Base-by-base conservation (phyloP, 2,797 vertebrate species). In the Ctenopoma multispine region DNA sequence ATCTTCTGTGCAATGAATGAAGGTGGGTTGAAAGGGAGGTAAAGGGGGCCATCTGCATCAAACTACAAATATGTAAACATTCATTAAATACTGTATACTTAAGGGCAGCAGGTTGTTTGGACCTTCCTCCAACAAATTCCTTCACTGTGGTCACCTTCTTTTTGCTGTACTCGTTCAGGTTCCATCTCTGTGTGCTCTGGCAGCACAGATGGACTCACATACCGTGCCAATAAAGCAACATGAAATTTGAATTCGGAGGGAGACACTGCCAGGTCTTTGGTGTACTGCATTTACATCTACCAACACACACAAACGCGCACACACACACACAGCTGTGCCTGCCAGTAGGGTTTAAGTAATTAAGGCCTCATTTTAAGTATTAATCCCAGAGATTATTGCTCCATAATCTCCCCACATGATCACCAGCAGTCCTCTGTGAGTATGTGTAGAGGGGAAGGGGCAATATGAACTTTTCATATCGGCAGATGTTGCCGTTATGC, bases 331-430 rank as follows among this genome's bases (percentile, higher is more conserved):
- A 80, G 68, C 60, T 65, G 73, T 7, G 65, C 40, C 67, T 72
- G 80, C 66, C 77, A 67, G 74, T 57, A 54, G 68, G 72, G 40
- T 71, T 83, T 82, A 79, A 77, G 73, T 82, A 71, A 90, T 81
- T 84, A 83, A 73, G n/a, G n/a, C 29, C 70, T 88, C 73, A 88
- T 79, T 87, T 87, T 51, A 63, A 68, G 60, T 72, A 85, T 83
- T 75, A 86, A 85, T 85, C 68, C 76, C 65, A 77, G 60, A 82
- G 79, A 89, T 88, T 89, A 85, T 44, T 4, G 60, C n/a, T 57
- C 41, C 23, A 15, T 73, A 81, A 80, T 79, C 65, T 72, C 55
- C 55, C 55, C 56, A 63, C 43, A 20, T 54, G 54, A 81, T 77
- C 34, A 3, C 55, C 53, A 70, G 61, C 59, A 60, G 63, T n/a